Evolutionary conservation across 2,797 vertebrate genomes (phyloP), one percentile per base, ranked within the genome.

Genomic region (Acrossocheilus wenchowensis): DNA sequence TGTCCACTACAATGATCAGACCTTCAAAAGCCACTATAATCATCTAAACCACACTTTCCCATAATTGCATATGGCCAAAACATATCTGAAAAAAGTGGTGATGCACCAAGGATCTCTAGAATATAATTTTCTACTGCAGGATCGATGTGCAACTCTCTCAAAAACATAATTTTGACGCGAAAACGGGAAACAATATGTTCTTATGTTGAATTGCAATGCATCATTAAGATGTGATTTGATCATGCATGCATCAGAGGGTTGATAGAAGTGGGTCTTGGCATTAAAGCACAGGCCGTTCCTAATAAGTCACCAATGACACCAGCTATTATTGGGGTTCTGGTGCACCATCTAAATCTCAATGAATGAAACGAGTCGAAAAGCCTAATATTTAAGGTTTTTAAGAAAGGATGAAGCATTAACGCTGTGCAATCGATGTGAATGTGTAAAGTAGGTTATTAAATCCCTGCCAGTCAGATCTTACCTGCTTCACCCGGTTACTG

Each of bases 281-380:
- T 64, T 48, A 15, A 75, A 75, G 19, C 82, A 75, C 82, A 75
- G 82, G 82, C 82, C 82, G 82, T 48, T 75, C 72, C 19, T 75
- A 34, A 83, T 21, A 75, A 62, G 23, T 57, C 81, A 57, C 34
- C 50, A 19, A 71, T 81, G 79, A 14, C 66, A 71, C 66, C 45
- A 15, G 69, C n/a, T 73, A 62, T 62, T 45, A 78, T 9, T 60
- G n/a, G 17, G 52, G 23, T 45, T 34, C n/a, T 60, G 10, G 2
- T 8, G n/a, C 41, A 64, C 8, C 36, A 17, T 79, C 73, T 68
- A 23, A 17, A 81, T 39, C 11, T 19, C 34, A 72, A 9, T 30
- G 5, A 14, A 17, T 39, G 19, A 50, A 36, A 62, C 26, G 36
- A 60, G 50, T 6, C 7, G 17, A 23, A 83, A 5, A 62, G 26